Base-by-base conservation (phyloP, 2,113 vertebrate genomes). In the Equus przewalskii region DNA sequence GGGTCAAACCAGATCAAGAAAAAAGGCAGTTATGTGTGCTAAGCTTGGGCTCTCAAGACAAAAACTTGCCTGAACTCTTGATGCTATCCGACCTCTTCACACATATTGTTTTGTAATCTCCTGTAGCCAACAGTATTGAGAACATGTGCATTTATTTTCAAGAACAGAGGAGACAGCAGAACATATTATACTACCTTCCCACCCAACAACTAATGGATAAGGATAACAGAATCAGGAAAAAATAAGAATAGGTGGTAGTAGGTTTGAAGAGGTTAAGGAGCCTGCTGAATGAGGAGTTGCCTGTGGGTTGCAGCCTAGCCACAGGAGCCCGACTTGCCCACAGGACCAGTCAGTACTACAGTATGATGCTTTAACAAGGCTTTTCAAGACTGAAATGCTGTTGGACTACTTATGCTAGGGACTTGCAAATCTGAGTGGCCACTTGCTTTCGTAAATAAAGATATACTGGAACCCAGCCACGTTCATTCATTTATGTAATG, bases 371-470 rank as follows among this genome's bases (percentile, higher is more conserved):
- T 92, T 16, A 41, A 60, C 10, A 16, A 58, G 36, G 83, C 44
- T 80, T 70, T 28, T 83, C 15, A 51, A 18, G 26, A 72, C 19
- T 28, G 69, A 81, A 11, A 51, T 60, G 51, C 44, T n/a, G 1
- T 1, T 79, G 51, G 41, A 24, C 80, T 80, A 65, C 51, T 58
- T 87, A 30, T 49, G 65, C 41, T 56, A 76, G 49, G 15, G 7
- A 75, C 13, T 33, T 22, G 76, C 69, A 83, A 24, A 51, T 58
- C 76, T 24, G 1, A 65, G 18, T 8, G 21, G n/a, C 7, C 24
- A 62, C 84, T 28, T 86, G 79, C 41, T 94, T 65, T 82, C 58
- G 36, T 60, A 60, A 81, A 62, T 83, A 36, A 96, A 88, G 80
- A 54, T 78, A 79, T 72, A 82, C 4, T 21, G n/a, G 44, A 87